Evolutionary conservation across 2,113 vertebrate genomes (phyloP).

Genomic region (Myocastor coypus): DNA sequence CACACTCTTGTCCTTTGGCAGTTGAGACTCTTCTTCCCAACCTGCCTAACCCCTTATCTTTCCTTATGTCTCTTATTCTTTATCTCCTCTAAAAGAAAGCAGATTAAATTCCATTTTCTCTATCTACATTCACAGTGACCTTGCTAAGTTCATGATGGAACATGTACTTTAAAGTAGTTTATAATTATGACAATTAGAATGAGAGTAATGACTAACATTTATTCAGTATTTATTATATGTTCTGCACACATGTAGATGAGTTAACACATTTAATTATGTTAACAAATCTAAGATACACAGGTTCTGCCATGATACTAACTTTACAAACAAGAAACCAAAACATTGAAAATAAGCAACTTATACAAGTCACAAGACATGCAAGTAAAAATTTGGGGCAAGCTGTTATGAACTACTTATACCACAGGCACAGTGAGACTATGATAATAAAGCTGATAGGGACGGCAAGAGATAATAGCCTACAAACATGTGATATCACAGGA

Average conservation of each 20-base stretch:
- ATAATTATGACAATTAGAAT: not conserved
- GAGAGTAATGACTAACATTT: not conserved
- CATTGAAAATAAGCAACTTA: not conserved
- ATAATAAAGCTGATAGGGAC: not conserved
- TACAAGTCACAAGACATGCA: not conserved
- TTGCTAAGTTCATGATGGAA: not conserved
- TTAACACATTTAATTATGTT: conserved; percentile 10
- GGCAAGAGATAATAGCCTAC: not conserved
- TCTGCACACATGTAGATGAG: not conserved
- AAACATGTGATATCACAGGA: not conserved
- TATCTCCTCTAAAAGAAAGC: conserved; percentile 1
- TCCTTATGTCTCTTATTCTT: not conserved
- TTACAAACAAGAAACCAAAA: conserved; percentile 24
- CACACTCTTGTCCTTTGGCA: not conserved
- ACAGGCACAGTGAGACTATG: not conserved
- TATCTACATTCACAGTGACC: not conserved
- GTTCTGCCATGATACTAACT: not conserved
- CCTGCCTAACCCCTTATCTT: not conserved
- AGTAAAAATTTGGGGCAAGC: not conserved
- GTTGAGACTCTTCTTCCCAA: not conserved
- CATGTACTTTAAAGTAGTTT: not conserved
- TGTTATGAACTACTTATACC: not conserved
- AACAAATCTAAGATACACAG: not conserved
- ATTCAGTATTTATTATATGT: not conserved
- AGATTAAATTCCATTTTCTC: not conserved